A percentile compares a stretch with the other conserved stretches of the same genome.
Evolutionary conservation across 2,113 vertebrate genomes (phyloP).

Genomic region (Tetrax tetrax): DNA sequence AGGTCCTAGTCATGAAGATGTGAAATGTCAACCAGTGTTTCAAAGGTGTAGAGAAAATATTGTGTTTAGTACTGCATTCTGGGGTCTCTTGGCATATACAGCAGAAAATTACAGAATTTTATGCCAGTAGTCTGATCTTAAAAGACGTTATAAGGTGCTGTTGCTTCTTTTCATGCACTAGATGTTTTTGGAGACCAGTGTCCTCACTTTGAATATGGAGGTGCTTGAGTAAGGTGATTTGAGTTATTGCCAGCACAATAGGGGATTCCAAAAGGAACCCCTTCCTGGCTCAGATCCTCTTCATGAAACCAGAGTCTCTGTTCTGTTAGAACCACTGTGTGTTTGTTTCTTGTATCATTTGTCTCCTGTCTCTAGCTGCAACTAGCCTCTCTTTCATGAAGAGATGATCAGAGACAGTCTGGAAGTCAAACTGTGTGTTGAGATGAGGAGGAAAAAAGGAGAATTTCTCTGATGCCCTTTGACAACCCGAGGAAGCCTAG

Average conservation of each 20-base stretch:
- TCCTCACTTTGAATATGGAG: background rate
- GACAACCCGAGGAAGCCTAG: background rate
- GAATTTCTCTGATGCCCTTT: background rate
- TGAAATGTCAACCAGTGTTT: background rate
- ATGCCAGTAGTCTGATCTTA: background rate
- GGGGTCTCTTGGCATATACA: background rate
- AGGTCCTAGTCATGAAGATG: background rate
- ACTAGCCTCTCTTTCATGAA: background rate
- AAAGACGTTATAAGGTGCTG: background rate
- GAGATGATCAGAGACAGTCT: background rate
- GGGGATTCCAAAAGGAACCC: background rate
- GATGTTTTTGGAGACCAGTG: background rate
- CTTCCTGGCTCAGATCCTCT: background rate
- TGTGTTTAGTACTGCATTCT: background rate
- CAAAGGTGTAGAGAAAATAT: background rate
- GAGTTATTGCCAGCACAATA: background rate
- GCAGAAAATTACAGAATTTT: background rate
- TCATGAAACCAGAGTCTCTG: background rate
- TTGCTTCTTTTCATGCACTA: background rate
- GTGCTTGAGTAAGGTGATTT: background rate
- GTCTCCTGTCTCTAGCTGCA: background rate
- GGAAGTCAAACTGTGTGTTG: background rate
- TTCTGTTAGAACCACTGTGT: background rate
- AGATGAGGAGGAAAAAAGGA: background rate
- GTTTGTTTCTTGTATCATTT: accelerated